Conservation (phyloP, 2,113 vertebrate species). For the Typhlomys cinereus region DNA sequence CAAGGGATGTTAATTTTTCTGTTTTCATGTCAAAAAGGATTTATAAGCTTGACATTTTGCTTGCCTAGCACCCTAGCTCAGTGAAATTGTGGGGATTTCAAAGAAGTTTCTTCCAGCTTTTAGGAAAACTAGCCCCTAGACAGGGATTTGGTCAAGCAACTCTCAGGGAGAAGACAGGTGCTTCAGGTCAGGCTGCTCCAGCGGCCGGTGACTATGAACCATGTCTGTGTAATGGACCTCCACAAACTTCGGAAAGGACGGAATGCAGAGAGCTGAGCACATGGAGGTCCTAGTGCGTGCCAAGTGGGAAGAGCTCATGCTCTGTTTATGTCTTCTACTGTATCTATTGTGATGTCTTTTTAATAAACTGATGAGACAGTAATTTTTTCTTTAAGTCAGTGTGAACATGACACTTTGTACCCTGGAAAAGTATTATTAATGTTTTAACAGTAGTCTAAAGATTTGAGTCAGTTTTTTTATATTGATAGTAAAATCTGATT, state of each 20-base stretch:
- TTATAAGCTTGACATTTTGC: background rate
- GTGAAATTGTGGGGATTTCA: background rate
- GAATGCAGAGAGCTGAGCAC: background rate
- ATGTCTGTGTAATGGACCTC: background rate
- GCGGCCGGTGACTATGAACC: background rate
- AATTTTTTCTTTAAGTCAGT: background rate
- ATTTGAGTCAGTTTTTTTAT: slow-evolving; percentile 19
- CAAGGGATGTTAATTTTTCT: background rate
- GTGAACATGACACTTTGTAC: background rate
- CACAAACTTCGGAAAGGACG: background rate
- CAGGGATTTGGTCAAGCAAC: background rate
- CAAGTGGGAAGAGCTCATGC: background rate
- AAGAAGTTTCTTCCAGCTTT: background rate
- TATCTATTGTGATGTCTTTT: background rate
- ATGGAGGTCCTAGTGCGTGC: background rate
- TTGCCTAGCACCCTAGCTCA: background rate
- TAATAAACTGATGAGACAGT: background rate
- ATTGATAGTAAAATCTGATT: slow-evolving; percentile 18
- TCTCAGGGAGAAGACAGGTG: no score
- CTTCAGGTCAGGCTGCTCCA: background rate
- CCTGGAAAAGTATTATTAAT: background rate
- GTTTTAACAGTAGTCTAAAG: background rate
- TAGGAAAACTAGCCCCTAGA: background rate
- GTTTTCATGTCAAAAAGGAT: background rate
- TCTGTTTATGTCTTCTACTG: background rate